phyloP scores from a whole-genome alignment of 2,888 invertebrate species.

The Ellobium chinense region DNA sequence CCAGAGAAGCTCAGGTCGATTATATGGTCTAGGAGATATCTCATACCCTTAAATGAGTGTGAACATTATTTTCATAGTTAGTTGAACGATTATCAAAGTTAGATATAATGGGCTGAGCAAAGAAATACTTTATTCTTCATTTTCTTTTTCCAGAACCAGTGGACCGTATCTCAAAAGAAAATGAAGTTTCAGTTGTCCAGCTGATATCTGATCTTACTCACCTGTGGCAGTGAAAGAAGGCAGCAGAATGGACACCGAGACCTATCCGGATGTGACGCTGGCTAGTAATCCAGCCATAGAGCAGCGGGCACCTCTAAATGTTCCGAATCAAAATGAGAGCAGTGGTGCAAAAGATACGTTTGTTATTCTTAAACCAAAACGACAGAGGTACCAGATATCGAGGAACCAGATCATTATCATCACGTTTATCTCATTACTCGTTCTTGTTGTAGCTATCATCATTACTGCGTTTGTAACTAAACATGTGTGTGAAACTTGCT shows the following conservation, averaged over 20 bases:
- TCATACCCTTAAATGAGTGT: too few relatives aligned
- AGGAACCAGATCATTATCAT: constrained; percentile 1
- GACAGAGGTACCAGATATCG: background rate
- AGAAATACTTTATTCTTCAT: too few relatives aligned
- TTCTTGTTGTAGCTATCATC: constrained; percentile 25
- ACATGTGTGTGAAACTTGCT: constrained; percentile 2
- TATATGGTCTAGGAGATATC: too few relatives aligned
- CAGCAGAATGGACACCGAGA: constrained; percentile 42
- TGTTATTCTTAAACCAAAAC: constrained; percentile 33
- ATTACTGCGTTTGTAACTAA: constrained; percentile 32
- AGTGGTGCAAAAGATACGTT: constrained; percentile 34
- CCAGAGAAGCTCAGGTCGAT: too few relatives aligned
- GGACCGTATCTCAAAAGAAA: too few relatives aligned
- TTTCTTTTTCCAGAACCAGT: too few relatives aligned
- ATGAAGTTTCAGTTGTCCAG: too few relatives aligned
- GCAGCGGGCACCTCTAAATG: constrained; percentile 17
- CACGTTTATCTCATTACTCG: constrained; percentile 1
- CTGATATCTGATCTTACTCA: too few relatives aligned
- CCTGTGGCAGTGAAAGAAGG: too few relatives aligned
- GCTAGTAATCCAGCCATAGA: constrained; percentile 47
- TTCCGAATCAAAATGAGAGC: constrained; percentile 10
- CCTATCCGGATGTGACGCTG: constrained; percentile 52
- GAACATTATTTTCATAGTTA: too few relatives aligned
- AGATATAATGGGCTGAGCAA: too few relatives aligned
- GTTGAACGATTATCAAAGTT: too few relatives aligned